Conservation (phyloP, 2,888 invertebrate species). For the Pterostichus niger region DNA sequence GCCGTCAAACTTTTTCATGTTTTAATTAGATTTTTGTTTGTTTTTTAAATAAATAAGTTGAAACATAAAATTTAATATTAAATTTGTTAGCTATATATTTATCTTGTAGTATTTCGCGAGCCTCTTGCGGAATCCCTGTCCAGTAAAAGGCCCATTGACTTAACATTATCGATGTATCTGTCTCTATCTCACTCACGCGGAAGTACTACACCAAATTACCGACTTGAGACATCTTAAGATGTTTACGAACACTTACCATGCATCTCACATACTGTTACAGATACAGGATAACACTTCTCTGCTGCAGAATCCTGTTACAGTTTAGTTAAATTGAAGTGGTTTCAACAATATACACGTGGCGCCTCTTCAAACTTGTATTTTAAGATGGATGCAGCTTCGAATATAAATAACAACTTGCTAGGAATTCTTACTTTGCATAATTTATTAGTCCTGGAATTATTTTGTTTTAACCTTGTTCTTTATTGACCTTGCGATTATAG, state of each 20-base stretch:
- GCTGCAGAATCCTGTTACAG: constrained; percentile 13
- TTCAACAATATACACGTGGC: constrained; percentile 31
- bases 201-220: constrained; percentile 9
- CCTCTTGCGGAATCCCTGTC: not conserved
- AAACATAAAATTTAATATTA: too few relatives aligned
- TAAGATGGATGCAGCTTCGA: not conserved
- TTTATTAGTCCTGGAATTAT: not conserved
- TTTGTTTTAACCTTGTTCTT: too few relatives aligned
- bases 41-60: too few relatives aligned
- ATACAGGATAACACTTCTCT: not conserved
- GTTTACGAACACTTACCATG: not conserved
- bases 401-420: not conserved
- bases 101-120: not conserved
- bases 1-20: too few relatives aligned
- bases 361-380: constrained; percentile 24
- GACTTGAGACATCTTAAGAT: constrained; percentile 8
- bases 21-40: too few relatives aligned
- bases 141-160: constrained; percentile 5
- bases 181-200: constrained; percentile 8
- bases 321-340: constrained; percentile 36
- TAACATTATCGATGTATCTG: constrained; percentile 8
- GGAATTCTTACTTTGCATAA: too few relatives aligned
- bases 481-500: too few relatives aligned
- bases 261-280: not conserved
- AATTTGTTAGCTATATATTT: too few relatives aligned